Base-by-base conservation (phyloP, 2,888 invertebrate species). In the Perizoma affinitatum region DNA sequence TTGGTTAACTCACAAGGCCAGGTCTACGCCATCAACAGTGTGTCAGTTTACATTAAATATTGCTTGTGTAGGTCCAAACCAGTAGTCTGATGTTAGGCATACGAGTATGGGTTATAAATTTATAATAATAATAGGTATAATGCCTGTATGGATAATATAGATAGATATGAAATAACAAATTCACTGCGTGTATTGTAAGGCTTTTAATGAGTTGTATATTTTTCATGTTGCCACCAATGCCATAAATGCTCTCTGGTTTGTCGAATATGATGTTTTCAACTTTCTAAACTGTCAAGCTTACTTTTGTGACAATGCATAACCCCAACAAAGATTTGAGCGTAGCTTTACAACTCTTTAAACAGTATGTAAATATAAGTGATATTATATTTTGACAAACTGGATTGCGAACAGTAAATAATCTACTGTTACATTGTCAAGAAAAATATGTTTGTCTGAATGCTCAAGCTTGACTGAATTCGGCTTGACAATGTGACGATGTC, bases 131-230 rank as follows among this genome's bases (percentile, higher is more conserved):
- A 66, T 49, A 67, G 69, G n/a, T 62, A 71, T n/a, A n/a, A n/a
- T 68, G 69, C 67, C 72, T 73, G 70, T 72, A 70, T 69, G 63
- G 58, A 58, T 61, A 64, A 67, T 74, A 74, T 80, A 82, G 77
- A 78, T 79, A 79, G 73, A 76, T 79, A 69, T 68, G 48, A 78
- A 63, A 70, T 78, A 77, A 80, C 71, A 76, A 81, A 80, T 78
- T 79, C 73, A 76, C 75, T 65, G 76, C 66, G 69, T 73, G 68
- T 72, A 68, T 65, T 54, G 49, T 73, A 69, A 70, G 65, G 62
- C 63, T 71, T 66, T 64, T 45, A 61, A 66, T 68, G 54, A 67
- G 52, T 70, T 75, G 74, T 78, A 75, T 71, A 78, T 78, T 74
- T 72, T 70, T 69, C 66, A 63, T 59, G 35, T 65, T 45, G 62